A percentile compares a stretch with the other conserved stretches of the same genome.
phyloP scores from a whole-genome alignment of 92 coral and sea anemone species.

The Epizoanthus rinbou region DNA sequence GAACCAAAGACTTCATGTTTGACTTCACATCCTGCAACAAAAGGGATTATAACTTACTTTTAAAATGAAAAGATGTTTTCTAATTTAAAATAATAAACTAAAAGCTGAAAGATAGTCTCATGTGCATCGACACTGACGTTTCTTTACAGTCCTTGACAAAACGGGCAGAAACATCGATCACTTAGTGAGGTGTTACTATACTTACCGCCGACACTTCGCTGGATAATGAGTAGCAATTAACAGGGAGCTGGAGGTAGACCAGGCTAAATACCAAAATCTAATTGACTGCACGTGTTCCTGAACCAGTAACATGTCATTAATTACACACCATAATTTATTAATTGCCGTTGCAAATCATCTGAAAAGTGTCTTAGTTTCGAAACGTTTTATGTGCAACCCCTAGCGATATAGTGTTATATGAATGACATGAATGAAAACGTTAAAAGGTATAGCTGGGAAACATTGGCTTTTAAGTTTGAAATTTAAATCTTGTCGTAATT shows the following conservation, averaged over 20 bases:
- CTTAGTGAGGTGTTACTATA: not conserved
- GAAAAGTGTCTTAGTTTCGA: not conserved
- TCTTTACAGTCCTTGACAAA: not conserved
- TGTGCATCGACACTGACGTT: not conserved
- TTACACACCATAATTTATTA: conserved; percentile 5
- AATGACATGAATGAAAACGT: no score
- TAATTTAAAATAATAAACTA: no score
- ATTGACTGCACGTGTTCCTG: not conserved
- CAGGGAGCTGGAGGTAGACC: not conserved
- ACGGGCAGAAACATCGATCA: not conserved
- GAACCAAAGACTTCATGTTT: not conserved
- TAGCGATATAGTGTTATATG: no score
- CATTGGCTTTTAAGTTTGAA: no score
- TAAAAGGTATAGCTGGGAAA: no score
- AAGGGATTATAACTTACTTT: not conserved
- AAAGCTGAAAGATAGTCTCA: not conserved
- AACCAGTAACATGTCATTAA: not conserved
- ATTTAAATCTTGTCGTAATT: no score
- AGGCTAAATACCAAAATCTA: not conserved
- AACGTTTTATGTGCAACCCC: not conserved
- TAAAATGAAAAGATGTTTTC: no score
- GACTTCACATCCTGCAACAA: not conserved
- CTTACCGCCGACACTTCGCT: not conserved
- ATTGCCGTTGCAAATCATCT: not conserved
- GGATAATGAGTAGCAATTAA: not conserved